Evolutionary conservation across 2,888 invertebrate species (phyloP), one percentile per base, ranked within the genome.

Genomic region (Cephus pulcher): DNA sequence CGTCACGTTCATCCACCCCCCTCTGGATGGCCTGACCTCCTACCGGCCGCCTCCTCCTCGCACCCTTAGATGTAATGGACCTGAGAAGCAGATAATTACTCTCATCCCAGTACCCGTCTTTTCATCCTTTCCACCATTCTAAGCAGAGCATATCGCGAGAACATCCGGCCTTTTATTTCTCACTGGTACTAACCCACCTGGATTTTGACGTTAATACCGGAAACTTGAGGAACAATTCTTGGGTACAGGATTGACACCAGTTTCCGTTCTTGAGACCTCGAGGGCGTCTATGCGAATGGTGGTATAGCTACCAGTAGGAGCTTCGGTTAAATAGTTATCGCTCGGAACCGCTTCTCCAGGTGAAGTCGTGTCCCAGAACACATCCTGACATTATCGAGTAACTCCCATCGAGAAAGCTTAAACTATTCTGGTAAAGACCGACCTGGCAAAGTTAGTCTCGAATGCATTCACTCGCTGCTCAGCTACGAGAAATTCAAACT

Each of bases 11-110:
- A 76, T 9, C 11, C 34, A 1, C 32, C 32, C 34, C 84, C 80
- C 79, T 81, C 83, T 78, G 56, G 56, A 56, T 82, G 79, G 80
- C 79, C 80, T 75, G 56, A 35, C 37, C 69, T 32, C 75, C 33
- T 37, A 73, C 73, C 76, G 37, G 34, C 32, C 71, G 12, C 35
- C 75, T 33, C 73, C 70, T 68, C 76, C 76, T 37, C 40, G 12
- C 69, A 75, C 81, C 84, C 85, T 84, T 83, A 80, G 82, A 81
- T 86, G 85, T 89, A 89, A 89, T 89, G 88, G 88, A 88, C 86
- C 88, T 84, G 86, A 88, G 89, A 86, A 89, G 89, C 87, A 87
- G 88, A 89, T 88, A 89, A 89, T 89, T 89, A 88, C 87, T 83
- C 86, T 83, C 83, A 78, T 81, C 80, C 78, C 80, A 33, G 71